Base-by-base conservation (phyloP, 2,797 vertebrate species). In the Bufotes viridis region DNA sequence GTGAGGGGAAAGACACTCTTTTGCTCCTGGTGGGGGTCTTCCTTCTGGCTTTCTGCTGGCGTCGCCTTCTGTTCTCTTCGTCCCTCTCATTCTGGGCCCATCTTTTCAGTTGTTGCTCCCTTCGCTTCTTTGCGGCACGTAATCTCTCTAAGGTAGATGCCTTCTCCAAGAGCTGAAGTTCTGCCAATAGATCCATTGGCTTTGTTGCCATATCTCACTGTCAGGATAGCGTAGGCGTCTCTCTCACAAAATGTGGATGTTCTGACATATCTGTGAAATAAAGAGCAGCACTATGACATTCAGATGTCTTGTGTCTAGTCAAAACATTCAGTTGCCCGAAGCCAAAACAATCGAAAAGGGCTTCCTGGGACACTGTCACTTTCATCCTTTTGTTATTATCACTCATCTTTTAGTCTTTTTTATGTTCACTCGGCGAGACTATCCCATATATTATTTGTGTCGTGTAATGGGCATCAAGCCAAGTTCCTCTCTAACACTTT, bases 71-170 rank as follows among this genome's bases (percentile, higher is more conserved):
- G 94, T 94, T 97, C 91, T 99, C 97, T 95, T 98, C 96, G 92
- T 99, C 98, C 91, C 98, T 98, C 95, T 99, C 98, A 0, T 98
- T 98, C 90, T 98, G 95, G 0, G 97, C 97, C 98, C 98, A 99
- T 75, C 97, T 95, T 93, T 99, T 99, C 86, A 99, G 96, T 95
- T 99, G 98, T 95, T 99, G 98, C 0, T 96, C 96, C 29, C 98
- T 95, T 8, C 98, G 94, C 92, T 98, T 98, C 95, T 98, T 98
- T 7, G 98, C 98, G 0, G 97, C 95, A n/a, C 97, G 95, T 90
- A 99, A 96, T 81, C 98, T 95, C 93, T 99, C 98, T 91, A 98
- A 93, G 1, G 98, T 99, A 87, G 98, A 97, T 91, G 97, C 96
- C 92, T 98, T 98, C 93, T 99, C 98, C 96, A 98, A 95, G 94